These are phyloP conservation scores for Campylomormyrus tamandua DNA, from an alignment of 2,113 vertebrate genomes.

Conservation along the genomic window DNA sequence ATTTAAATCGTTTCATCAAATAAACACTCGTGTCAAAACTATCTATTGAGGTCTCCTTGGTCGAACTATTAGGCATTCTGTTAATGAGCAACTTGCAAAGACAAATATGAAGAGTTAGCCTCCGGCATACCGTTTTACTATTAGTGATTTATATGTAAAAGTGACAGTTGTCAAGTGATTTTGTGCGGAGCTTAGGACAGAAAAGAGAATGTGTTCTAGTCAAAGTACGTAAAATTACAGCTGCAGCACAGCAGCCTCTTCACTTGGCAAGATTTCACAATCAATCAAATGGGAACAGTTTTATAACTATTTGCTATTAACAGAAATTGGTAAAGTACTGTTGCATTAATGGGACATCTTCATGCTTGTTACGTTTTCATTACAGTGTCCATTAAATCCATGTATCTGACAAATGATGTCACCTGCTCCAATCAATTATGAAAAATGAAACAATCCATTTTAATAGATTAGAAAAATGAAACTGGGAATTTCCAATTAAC, in stretches of 20 bases:
- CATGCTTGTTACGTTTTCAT: conserved; percentile 58
- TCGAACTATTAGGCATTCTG: background rate
- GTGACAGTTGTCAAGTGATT: conserved; percentile 5
- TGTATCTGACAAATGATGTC: conserved; percentile 56
- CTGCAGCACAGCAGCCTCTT: conserved; percentile 28
- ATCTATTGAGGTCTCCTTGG: no score
- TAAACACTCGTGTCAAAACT: no score
- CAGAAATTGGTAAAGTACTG: conserved; percentile 48
- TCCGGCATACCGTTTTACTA: background rate
- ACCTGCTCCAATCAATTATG: conserved; percentile 57
- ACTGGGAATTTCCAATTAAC: conserved; percentile 44
- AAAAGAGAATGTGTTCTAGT: conserved; percentile 13
- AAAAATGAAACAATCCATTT: conserved; percentile 49
- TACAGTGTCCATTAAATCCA: conserved; percentile 55
- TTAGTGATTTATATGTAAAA: background rate
- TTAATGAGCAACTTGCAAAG: background rate
- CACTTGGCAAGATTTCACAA: conserved; percentile 39
- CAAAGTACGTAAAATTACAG: conserved; percentile 24
- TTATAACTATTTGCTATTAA: conserved; percentile 36
- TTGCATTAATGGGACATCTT: conserved; percentile 62
- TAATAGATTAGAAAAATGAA: conserved; percentile 53
- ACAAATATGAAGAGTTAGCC: background rate
- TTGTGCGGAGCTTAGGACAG: conserved; percentile 10
- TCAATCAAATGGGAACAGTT: conserved; percentile 42
- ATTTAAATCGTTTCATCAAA: no score